Base-by-base conservation (phyloP, 2,113 vertebrate species). In the Ptilonorhynchus violaceus region DNA sequence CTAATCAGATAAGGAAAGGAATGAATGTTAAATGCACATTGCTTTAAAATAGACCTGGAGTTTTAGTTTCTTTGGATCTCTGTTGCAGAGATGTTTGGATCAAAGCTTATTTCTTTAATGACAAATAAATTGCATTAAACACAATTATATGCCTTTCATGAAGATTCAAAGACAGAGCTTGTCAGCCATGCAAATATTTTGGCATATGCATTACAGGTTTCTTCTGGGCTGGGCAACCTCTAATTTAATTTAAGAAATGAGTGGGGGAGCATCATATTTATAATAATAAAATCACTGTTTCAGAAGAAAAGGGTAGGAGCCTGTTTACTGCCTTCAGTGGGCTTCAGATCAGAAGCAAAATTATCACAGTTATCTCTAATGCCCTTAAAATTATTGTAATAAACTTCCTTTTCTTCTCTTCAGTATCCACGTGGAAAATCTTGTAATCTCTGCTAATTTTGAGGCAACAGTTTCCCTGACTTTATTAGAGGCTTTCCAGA, bases 61-160 rank as follows among this genome's bases (percentile, higher is more conserved):
- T 83, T 92, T 93, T 96, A 73, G 95, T 97, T 97, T 97, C 80
- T 95, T 97, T 97, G 75, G 83, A 93, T 97, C 88, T 95, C 85
- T 95, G 93, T 96, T 97, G 92, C 81, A 93, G 94, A 97, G 93
- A 95, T 75, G 92, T 88, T 95, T 95, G 96, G 93, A 98, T 98
- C 97, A 98, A 98, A 98, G 97, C 94, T 93, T 95, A 75, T 88
- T 92, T 91, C 76, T 97, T 96, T 98, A 98, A 98, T 98, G 97
- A 96, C 90, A 97, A 98, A 98, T 96, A 97, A 97, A 98, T 98
- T 97, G 88, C 73, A 88, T 97, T 98, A 97, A 96, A 76, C 55
- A 47, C 94, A 97, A 97, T 98, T 98, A 98, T 89, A 91, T 88
- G 77, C 92, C 96, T 97, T 96, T 98, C 94, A 97, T 95, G 86